Conservation (phyloP, 2,113 vertebrate genomes). For the Lathamus discolor region DNA sequence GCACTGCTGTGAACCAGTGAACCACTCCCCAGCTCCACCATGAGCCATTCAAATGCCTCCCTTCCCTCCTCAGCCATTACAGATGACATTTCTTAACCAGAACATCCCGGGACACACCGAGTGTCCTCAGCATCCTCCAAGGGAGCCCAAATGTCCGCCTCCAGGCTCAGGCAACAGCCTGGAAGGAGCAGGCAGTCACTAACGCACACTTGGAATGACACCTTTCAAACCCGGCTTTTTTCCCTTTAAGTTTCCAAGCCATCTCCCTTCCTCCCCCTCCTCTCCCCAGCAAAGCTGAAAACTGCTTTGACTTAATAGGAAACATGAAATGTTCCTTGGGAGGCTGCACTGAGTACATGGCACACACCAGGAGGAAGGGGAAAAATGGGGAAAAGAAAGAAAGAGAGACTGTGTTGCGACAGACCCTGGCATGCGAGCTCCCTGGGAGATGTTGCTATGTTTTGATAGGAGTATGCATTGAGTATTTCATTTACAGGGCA, state of each 20-base stretch:
- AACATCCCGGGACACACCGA: not conserved
- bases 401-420: not conserved
- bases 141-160: not conserved
- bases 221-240: not conserved
- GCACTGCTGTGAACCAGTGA: not conserved
- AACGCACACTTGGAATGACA: not conserved
- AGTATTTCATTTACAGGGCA: conserved; percentile 41
- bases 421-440: not conserved
- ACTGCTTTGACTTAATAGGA: not conserved
- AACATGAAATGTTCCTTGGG: not conserved
- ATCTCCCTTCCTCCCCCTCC: not conserved
- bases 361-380: not conserved
- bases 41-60: not conserved
- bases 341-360: not conserved
- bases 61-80: not conserved
- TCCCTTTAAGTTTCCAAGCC: not conserved
- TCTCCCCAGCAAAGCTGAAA: not conserved
- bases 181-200: not conserved
- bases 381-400: not conserved
- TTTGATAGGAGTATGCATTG: not conserved
- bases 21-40: not conserved
- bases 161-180: not conserved
- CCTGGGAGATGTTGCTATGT: not conserved
- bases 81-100: not conserved
- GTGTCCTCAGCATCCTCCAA: not conserved